Evolutionary conservation across 2,797 vertebrate species (phyloP).

Genomic region (Muscicapa striata): DNA sequence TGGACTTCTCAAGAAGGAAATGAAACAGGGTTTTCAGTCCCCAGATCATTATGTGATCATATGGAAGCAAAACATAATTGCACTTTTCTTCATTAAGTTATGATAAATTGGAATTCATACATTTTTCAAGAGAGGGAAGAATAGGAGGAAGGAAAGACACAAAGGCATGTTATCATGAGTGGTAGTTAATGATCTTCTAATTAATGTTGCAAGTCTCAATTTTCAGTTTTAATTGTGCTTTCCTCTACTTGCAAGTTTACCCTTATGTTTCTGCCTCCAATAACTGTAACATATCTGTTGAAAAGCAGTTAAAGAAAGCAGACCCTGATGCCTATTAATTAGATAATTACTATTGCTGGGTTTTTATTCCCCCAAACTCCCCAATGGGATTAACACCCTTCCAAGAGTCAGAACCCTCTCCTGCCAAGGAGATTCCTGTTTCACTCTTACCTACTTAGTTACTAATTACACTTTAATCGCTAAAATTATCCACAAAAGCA

Average conservation of each 20-base stretch:
- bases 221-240: conserved; percentile 38
- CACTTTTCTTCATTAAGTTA: neutral
- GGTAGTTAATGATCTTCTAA: conserved; percentile 30
- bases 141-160: neutral
- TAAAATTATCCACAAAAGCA: neutral
- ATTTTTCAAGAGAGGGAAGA: neutral
- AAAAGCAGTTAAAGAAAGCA: neutral
- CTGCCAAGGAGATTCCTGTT: neutral
- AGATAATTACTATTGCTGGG: neutral
- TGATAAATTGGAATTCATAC: neutral
- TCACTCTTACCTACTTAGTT: neutral
- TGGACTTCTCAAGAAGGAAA: neutral
- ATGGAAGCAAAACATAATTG: neutral
- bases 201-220: conserved; percentile 26
- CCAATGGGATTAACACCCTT: neutral
- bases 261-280: neutral
- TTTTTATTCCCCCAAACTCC: neutral
- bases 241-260: conserved; percentile 16
- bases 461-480: conserved; percentile 38
- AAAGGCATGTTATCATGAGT: neutral
- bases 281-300: neutral
- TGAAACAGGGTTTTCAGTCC: neutral
- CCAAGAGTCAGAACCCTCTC: neutral
- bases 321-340: conserved; percentile 7
- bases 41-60: neutral